These are phyloP conservation scores for Morone saxatilis DNA, from an alignment of 2,113 vertebrate species.

Conservation along the genomic window DNA sequence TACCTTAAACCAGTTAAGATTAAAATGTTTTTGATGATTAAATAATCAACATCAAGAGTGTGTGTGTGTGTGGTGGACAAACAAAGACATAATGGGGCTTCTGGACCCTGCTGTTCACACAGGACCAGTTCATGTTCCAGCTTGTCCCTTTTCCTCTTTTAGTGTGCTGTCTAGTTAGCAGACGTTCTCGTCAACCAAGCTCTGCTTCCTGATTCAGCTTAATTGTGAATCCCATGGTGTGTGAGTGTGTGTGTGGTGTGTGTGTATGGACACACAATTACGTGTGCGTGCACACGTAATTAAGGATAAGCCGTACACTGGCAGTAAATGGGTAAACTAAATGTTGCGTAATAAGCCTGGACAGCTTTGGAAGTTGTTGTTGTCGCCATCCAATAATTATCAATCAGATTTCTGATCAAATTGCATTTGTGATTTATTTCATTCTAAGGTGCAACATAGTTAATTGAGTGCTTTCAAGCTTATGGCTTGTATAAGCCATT, in stretches of 20 bases:
- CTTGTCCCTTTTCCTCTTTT: constrained; percentile 69
- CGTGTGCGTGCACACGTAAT: constrained; percentile 52
- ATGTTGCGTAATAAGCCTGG: constrained; percentile 50
- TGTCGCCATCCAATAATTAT: constrained; percentile 33
- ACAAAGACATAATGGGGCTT: constrained; percentile 22
- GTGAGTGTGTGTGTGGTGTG: constrained; percentile 42
- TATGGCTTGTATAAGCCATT: background rate
- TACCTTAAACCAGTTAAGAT: background rate
- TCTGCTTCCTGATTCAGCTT: constrained; percentile 80
- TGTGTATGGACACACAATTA: background rate
- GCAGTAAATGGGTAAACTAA: constrained; percentile 60
- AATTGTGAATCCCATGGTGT: constrained; percentile 78
- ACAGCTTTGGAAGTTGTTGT: constrained; percentile 39
- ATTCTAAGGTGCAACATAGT: background rate
- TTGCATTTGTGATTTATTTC: background rate
- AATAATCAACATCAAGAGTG: background rate
- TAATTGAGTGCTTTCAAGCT: background rate
- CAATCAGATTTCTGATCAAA: constrained; percentile 32
- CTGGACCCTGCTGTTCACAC: constrained; percentile 57
- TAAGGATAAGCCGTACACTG: constrained; percentile 61
- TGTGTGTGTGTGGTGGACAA: constrained; percentile 1
- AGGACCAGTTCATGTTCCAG: constrained; percentile 70
- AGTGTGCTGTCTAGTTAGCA: constrained; percentile 56
- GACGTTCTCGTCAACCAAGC: constrained; percentile 45
- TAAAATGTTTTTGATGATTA: background rate